Percentiles rank a stretch among this genome's conserved stretches.
phyloP scores from a whole-genome alignment of 2,113 vertebrate species.

The Ictalurus furcatus region DNA sequence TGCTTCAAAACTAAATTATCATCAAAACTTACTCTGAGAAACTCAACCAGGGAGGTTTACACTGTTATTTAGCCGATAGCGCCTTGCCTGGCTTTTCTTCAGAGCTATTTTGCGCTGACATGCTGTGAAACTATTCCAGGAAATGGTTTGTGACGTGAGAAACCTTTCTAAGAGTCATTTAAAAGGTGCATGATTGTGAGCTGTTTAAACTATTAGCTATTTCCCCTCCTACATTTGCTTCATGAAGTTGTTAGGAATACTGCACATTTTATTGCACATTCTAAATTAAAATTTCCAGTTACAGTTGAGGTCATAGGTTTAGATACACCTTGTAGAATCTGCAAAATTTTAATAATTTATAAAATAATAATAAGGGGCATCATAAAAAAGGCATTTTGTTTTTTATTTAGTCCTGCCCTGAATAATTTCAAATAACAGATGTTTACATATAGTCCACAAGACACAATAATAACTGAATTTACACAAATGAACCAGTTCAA shows the following conservation, averaged over 20 bases:
- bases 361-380: too few relatives aligned
- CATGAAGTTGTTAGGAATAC: neutral
- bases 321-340: too few relatives aligned
- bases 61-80: constrained; percentile 15
- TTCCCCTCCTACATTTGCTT: neutral
- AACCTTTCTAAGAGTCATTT: constrained; percentile 9
- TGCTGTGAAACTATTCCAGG: neutral
- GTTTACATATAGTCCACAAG: too few relatives aligned
- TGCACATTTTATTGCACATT: neutral
- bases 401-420: too few relatives aligned
- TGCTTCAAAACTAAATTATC: constrained; percentile 13
- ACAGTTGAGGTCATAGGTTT: neutral
- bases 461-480: too few relatives aligned
- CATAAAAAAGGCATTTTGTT: too few relatives aligned
- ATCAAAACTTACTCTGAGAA: neutral
- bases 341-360: too few relatives aligned
- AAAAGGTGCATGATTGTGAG: neutral
- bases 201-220: neutral
- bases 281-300: neutral
- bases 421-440: too few relatives aligned
- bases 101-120: neutral
- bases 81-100: neutral
- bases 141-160: neutral
- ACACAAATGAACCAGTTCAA: too few relatives aligned
- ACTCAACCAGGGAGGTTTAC: constrained; percentile 1